Evolutionary conservation across 2,113 vertebrate species (phyloP).

Genomic region (Sinocyclocheilus anophthalmus): DNA sequence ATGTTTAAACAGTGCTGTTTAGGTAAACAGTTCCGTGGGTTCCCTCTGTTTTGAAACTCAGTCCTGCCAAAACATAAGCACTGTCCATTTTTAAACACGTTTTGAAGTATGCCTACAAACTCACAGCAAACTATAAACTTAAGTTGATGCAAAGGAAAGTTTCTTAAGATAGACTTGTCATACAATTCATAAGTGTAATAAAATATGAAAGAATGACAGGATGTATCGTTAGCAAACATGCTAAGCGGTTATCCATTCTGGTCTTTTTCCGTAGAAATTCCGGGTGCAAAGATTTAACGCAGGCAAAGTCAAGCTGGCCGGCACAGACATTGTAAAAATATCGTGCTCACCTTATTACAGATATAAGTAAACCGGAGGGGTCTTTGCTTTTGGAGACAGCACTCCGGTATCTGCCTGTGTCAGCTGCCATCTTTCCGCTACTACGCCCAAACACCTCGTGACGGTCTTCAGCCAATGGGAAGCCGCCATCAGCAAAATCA

Average conservation of each 20-base stretch:
- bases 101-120: background rate
- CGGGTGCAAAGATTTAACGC: background rate
- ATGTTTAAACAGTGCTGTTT: background rate
- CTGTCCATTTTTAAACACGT: background rate
- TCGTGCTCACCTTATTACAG: conserved; percentile 91
- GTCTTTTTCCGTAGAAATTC: background rate
- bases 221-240: conserved; percentile 40
- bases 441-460: conserved; percentile 59
- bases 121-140: background rate
- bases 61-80: background rate
- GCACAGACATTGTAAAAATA: background rate
- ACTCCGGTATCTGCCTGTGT: conserved; percentile 85
- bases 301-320: background rate
- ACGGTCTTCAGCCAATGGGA: conserved; percentile 46
- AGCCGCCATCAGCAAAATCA: background rate
- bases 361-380: conserved; percentile 96
- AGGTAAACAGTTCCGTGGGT: background rate
- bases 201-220: conserved; percentile 16
- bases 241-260: conserved; percentile 30
- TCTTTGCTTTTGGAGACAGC: conserved; percentile 94
- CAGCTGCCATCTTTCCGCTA: conserved; percentile 85
- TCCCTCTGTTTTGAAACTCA: background rate
- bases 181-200: too few relatives aligned
- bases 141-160: too few relatives aligned
- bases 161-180: background rate